Evolutionary conservation across 2,113 vertebrate species (phyloP).

Genomic region (Laticauda colubrina): DNA sequence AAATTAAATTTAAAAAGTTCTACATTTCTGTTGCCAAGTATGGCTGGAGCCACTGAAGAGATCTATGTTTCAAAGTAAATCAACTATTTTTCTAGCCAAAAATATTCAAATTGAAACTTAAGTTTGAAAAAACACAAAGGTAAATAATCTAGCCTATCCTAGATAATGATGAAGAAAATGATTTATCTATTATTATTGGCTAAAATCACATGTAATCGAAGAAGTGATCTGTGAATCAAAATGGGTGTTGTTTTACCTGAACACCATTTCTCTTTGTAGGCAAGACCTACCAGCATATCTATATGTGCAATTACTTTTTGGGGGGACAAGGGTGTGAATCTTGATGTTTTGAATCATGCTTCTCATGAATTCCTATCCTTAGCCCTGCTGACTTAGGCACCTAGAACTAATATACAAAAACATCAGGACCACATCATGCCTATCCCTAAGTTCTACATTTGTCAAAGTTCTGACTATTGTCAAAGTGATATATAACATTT

Average conservation of each 20-base stretch:
- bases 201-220: background rate
- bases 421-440: background rate
- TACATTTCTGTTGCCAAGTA: background rate
- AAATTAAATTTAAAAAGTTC: conserved; percentile 6
- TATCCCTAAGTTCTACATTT: background rate
- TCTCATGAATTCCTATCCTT: background rate
- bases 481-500: background rate
- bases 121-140: background rate
- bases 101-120: background rate
- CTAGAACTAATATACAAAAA: background rate
- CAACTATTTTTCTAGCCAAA: background rate
- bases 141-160: background rate
- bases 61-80: background rate
- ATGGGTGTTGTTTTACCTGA: background rate
- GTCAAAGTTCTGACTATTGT: background rate
- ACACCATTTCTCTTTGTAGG: no score
- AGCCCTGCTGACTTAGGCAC: background rate
- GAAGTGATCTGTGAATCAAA: background rate
- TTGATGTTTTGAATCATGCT: background rate
- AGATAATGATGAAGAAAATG: background rate
- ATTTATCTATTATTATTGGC: background rate
- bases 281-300: background rate
- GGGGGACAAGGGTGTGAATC: background rate
- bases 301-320: background rate
- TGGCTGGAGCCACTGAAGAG: background rate